These are phyloP conservation scores for Apodemus agrarius DNA, from an alignment of 2,797 vertebrate species.

Conservation along the genomic window DNA sequence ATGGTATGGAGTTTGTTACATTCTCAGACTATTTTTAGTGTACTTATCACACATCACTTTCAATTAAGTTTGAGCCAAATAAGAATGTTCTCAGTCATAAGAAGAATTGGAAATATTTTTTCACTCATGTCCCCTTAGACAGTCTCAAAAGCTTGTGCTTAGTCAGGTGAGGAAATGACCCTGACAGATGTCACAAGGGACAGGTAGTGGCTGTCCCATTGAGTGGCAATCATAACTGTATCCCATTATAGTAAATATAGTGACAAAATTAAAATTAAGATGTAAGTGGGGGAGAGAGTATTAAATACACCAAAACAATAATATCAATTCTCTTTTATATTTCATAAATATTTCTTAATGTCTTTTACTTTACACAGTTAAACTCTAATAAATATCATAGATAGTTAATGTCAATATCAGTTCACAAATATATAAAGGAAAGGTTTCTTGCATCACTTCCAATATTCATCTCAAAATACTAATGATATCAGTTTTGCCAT, in stretches of 20 bases:
- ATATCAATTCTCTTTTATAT: background rate
- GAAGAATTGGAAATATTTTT: background rate
- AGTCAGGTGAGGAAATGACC: background rate
- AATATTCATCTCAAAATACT: background rate
- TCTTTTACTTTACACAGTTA: background rate
- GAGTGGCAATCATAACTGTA: background rate
- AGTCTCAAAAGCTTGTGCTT: background rate
- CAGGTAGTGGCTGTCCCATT: no score
- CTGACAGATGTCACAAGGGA: background rate
- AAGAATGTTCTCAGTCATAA: background rate
- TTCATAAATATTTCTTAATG: conserved; percentile 4
- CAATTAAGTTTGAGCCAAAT: background rate
- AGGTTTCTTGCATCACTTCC: background rate
- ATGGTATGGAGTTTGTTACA: background rate
- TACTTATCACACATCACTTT: background rate
- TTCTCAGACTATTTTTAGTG: background rate
- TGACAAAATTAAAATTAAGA: conserved; percentile 20
- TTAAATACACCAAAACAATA: background rate
- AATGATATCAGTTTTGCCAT: background rate
- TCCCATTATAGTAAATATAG: background rate
- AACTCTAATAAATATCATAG: background rate
- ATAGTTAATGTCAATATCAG: background rate
- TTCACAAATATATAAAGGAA: background rate
- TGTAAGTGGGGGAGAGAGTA: background rate
- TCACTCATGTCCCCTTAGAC: background rate